These are phyloP conservation scores for Chaenogobius annularis DNA, from an alignment of 2,113 vertebrate species.

Conservation along the genomic window DNA sequence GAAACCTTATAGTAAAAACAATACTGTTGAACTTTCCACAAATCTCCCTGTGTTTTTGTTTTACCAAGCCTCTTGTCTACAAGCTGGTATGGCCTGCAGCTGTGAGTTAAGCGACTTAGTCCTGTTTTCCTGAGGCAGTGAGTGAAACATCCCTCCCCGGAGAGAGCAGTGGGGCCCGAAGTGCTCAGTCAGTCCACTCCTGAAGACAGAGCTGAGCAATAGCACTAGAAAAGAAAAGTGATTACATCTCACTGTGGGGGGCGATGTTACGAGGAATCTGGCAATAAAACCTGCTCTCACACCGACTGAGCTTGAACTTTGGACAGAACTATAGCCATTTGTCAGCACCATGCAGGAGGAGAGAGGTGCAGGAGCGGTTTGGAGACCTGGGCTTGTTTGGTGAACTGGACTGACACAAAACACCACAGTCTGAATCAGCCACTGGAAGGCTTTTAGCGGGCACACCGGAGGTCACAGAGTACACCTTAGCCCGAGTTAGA, in stretches of 20 bases:
- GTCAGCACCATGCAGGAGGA: neutral
- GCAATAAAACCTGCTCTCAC: neutral
- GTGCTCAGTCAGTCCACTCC: neutral
- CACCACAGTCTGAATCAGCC: neutral
- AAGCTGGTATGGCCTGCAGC: neutral
- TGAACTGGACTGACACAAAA: neutral
- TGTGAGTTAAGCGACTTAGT: neutral
- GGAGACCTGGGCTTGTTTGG: neutral
- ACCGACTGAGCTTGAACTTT: slow-evolving; percentile 3
- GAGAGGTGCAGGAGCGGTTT: neutral
- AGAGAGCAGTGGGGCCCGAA: neutral
- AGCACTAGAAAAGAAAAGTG: neutral
- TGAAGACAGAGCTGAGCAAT: neutral
- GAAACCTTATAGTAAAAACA: neutral
- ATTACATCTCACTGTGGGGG: slow-evolving; percentile 9
- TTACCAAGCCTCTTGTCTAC: neutral
- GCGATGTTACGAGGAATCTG: neutral
- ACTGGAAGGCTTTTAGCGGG: neutral
- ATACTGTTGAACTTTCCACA: neutral
- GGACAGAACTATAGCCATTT: neutral
- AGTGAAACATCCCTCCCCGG: slow-evolving; percentile 10
- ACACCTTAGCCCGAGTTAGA: neutral
- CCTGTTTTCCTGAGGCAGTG: neutral
- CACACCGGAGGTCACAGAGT: neutral
- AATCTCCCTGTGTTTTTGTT: neutral